Conservation (phyloP, 2,888 invertebrate genomes). For the Chelonus formosanus region DNA sequence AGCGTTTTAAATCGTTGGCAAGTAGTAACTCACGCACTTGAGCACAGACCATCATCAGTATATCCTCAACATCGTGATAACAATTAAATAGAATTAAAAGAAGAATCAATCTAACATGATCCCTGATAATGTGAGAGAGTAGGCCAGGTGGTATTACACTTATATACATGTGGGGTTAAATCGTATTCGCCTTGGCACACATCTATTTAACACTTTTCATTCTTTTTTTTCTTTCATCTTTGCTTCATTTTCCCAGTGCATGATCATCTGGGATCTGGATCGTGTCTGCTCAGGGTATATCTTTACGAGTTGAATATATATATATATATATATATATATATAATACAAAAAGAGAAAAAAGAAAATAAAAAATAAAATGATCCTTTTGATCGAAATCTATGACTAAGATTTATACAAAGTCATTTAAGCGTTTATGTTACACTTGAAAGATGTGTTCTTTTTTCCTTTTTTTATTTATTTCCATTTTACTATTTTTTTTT, state of each 20-base stretch:
- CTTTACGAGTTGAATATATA: no score
- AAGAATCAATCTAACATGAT: no score
- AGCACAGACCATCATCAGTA: neutral
- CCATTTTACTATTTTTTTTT: no score
- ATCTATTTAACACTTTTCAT: slow-evolving; percentile 34
- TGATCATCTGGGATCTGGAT: slow-evolving; percentile 21
- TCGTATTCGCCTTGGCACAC: slow-evolving; percentile 42
- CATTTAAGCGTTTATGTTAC: no score
- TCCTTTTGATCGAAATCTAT: no score
- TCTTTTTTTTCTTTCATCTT: slow-evolving; percentile 17
- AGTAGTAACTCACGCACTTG: slow-evolving; percentile 7
- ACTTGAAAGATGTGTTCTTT: no score
- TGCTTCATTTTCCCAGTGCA: slow-evolving; percentile 20
- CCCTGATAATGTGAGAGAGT: neutral
- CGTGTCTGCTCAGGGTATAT: slow-evolving; percentile 8
- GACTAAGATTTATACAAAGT: no score
- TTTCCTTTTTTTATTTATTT: no score
- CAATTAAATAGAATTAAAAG: no score
- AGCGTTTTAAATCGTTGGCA: slow-evolving; percentile 18
- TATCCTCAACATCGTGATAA: neutral
- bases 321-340: no score
- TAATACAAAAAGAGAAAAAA: neutral
- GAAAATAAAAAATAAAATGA: neutral
- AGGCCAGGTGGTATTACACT: slow-evolving; percentile 28
- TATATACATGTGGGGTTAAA: slow-evolving; percentile 30